Conservation (phyloP, 2,113 vertebrate species). For the Podarcis raffonei region DNA sequence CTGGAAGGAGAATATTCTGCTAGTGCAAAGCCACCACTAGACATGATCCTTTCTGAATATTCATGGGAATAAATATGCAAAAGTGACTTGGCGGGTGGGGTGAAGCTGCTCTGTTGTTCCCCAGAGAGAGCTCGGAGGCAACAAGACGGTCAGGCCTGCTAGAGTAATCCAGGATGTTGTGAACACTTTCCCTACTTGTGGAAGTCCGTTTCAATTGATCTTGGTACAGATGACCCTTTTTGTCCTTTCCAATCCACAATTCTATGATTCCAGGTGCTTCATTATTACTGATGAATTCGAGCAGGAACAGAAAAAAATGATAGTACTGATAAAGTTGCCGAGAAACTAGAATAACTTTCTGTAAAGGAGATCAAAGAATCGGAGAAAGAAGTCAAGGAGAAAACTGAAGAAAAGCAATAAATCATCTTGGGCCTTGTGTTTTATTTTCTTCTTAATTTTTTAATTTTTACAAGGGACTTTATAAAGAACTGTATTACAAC, state of each 20-base stretch:
- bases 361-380: slow-evolving; percentile 85
- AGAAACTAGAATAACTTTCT: slow-evolving; percentile 92
- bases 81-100: no score
- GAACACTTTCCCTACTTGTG: slow-evolving; percentile 54
- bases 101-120: no score
- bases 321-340: slow-evolving; percentile 87
- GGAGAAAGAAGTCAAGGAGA: slow-evolving; percentile 77
- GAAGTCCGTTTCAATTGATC: slow-evolving; percentile 56
- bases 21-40: no score
- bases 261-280: no score
- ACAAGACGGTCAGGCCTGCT: slow-evolving; percentile 78
- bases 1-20: no score
- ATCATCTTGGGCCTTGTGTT: slow-evolving; percentile 77
- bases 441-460: slow-evolving; percentile 69
- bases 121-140: no score
- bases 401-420: slow-evolving; percentile 88
- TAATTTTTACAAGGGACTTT: slow-evolving; percentile 95
- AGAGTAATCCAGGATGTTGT: slow-evolving; percentile 75
- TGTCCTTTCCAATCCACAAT: no score
- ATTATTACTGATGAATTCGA: no score
- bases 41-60: neutral
- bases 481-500: slow-evolving; percentile 90
- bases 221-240: slow-evolving; percentile 56
- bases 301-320: slow-evolving; percentile 79
- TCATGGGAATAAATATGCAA: neutral